Base-by-base conservation (phyloP, 2,888 invertebrate species). In the Bombyx huttoni region DNA sequence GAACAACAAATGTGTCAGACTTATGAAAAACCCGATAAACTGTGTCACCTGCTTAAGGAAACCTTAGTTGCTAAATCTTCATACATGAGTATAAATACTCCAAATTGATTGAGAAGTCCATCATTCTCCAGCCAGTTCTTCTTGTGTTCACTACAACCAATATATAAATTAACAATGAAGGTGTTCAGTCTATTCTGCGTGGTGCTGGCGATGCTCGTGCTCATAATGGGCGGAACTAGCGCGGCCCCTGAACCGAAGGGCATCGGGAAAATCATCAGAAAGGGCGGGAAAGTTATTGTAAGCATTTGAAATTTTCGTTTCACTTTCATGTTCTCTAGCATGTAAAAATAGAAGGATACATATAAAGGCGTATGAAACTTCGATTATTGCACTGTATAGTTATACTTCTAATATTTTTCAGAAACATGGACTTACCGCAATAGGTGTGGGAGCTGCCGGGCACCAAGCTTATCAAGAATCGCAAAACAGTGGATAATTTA, bases 361-460 rank as follows among this genome's bases (percentile, higher is more conserved):
- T 5, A 24, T 24, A 24, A 24, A 24, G 3, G 24, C 24, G 24
- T 24, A 5, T 24, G 24, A 24, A 24, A 24, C 5, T 24, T 24
- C 24, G 24, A 24, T 1, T 24, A 5, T 24, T 5, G 24, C 24
- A 24, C 24, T 24, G 24, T 34, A 13, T 10, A 13, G 35, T 47
- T 14, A 34, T 47, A 10, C 9, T 46, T 34, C 35, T 47, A 46
- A 1, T 10, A 10, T 45, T 13, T 61, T 53, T 13, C 57, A 62
- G 62, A 62, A 53, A 48, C 58, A 49, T 48, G 58, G 60, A n/a
- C 34, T 58, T 1, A 35, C 59, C 0, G 57, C 50, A 8, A 13
- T 62, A 7, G 59, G 52, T 5, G 57, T 59, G 9, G 62, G 58
- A 7, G 59, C 62, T 7, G 53, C 56, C 8, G 55, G 33, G 7